Base-by-base conservation (phyloP, 1,140 invertebrate genomes). In the Hyles vespertilio region DNA sequence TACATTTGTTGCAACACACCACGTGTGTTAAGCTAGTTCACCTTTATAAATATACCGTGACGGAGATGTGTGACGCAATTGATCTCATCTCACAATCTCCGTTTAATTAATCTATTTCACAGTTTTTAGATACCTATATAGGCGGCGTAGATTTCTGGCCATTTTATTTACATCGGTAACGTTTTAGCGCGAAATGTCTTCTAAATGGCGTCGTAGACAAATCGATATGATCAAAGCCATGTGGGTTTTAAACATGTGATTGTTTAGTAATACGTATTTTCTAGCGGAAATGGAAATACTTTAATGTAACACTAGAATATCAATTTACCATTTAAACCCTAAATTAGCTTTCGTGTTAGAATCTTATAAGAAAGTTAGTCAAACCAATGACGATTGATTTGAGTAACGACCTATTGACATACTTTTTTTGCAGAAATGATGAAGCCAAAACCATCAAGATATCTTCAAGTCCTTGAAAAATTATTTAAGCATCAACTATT, bases 371-470 rank as follows among this genome's bases (percentile, higher is more conserved):
- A 11, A 47, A 8, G 6, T 48, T 11, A 22, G n/a, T 48, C 12
- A 48, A n/a, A 10, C 5, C 3, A 22, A n/a, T 48, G 12, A 10
- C 4, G 36, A 40, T 40, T 40, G 36, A 40, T 40, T 40, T 40
- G 4, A 10, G n/a, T 22, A 48, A 48, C 10, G 12, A 48, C n/a
- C 12, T 43, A 33, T 44, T 50, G 9, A 12, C 12, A 22, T 59
- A 10, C 72, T 56, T 59, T n/a, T 44, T 67, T 87, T 87, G 57
- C 85, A 88, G 85, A 86, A 79, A 88, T 86, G 71, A 69, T 77
- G 83, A 83, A 82, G 75, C 75, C 71, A 65, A 84, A 80, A 57
- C 67, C 73, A 67, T 40, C 70, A 59, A 72, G 67, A 62, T 65
- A 70, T 58, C 73, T 62, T 65, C 67, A 74, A 63, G 72, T 76